Percentiles rank a stretch among this genome's conserved stretches.
These are phyloP conservation scores for Petrophora chlorosata DNA, from an alignment of 2,888 invertebrate genomes.

Conservation along the genomic window DNA sequence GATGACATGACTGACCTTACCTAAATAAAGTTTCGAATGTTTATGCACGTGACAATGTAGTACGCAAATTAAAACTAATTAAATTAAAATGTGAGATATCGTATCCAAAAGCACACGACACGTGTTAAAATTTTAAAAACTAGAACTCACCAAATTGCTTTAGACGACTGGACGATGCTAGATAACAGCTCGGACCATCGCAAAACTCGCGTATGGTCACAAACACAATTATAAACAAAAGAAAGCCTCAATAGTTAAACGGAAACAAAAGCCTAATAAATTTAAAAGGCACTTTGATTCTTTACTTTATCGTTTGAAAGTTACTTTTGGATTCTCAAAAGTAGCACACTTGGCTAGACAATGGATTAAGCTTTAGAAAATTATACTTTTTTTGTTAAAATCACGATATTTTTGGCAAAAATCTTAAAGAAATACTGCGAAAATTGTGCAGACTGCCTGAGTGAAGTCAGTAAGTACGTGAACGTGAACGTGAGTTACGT, in stretches of 20 bases:
- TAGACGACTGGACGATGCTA: constrained; percentile 74
- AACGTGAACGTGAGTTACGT: too few species aligned
- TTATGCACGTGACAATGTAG: too few species aligned
- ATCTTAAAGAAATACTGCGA: constrained; percentile 11
- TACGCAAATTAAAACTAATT: too few species aligned
- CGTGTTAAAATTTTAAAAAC: background rate
- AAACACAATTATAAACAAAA: constrained; percentile 58
- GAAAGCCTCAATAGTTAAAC: constrained; percentile 42
- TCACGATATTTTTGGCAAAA: background rate
- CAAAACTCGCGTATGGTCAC: constrained; percentile 63
- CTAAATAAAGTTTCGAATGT: too few species aligned
- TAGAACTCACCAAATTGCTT: constrained; percentile 74
- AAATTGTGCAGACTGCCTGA: constrained; percentile 5
- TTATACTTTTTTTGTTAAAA: background rate
- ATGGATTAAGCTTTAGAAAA: background rate
- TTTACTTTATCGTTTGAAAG: constrained; percentile 41
- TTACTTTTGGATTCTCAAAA: background rate
- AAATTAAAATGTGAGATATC: too few species aligned
- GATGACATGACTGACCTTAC: too few species aligned
- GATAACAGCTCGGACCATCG: constrained; percentile 81
- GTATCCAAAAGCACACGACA: too few species aligned
- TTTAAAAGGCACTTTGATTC: constrained; percentile 68
- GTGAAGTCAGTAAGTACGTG: background rate
- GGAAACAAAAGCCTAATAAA: constrained; percentile 51
- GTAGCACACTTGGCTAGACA: background rate